Evolutionary conservation across 2,797 vertebrate genomes (phyloP).

Genomic region (Gobionotothen gibberifrons): DNA sequence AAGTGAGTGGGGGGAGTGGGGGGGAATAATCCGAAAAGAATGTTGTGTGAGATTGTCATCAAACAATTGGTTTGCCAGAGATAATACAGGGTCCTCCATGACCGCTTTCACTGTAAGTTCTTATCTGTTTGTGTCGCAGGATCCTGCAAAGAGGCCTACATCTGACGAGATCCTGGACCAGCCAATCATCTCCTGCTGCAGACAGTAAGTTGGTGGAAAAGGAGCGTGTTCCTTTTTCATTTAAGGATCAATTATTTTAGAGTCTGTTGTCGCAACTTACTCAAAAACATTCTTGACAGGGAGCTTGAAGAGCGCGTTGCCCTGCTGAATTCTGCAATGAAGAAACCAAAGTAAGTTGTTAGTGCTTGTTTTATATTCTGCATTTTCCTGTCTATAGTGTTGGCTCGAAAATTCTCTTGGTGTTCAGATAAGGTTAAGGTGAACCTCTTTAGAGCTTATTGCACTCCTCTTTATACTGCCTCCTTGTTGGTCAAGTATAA

Average conservation of each 20-base stretch:
- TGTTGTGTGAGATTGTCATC: neutral
- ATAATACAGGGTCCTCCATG: neutral
- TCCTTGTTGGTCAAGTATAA: too few relatives aligned
- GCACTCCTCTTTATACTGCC: too few relatives aligned
- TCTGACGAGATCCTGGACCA: conserved; percentile 91
- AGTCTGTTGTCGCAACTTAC: neutral
- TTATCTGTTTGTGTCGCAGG: conserved; percentile 80
- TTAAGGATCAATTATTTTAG: conserved; percentile 51
- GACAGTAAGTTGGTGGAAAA: conserved; percentile 84
- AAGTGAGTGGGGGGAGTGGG: conserved; percentile 81
- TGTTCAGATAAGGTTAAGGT: too few relatives aligned
- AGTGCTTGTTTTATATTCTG: neutral
- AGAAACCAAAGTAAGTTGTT: conserved; percentile 91
- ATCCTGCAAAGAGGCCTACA: conserved; percentile 95
- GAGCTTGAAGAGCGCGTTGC: conserved; percentile 93
- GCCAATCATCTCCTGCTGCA: conserved; percentile 87
- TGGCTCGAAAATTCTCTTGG: too few relatives aligned
- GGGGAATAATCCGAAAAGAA: neutral
- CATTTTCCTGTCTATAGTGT: neutral
- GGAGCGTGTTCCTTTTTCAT: conserved; percentile 33
- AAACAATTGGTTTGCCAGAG: neutral
- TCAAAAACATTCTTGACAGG: conserved; percentile 53
- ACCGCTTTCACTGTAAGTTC: neutral
- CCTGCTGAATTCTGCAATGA: conserved; percentile 93
- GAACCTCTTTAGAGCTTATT: too few relatives aligned